phyloP scores from a whole-genome alignment of 2,888 invertebrate genomes.

The Drosophila anceps region DNA sequence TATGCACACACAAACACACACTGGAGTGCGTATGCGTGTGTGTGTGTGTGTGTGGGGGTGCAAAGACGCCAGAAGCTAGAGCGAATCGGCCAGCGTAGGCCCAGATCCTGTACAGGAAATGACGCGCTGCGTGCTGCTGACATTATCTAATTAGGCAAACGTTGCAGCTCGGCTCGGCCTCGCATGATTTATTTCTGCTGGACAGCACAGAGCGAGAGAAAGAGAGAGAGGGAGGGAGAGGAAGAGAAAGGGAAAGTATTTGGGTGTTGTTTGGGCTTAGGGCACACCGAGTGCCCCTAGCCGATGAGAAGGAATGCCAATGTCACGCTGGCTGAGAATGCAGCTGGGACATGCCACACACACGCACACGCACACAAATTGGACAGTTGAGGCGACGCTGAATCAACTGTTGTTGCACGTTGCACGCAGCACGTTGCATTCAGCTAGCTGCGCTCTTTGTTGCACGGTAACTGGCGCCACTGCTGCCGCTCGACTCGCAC shows the following conservation, averaged over 20 bases:
- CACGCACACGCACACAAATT: slow-evolving; percentile 14
- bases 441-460: neutral
- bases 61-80: slow-evolving; percentile 14
- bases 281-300: slow-evolving; percentile 4
- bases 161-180: slow-evolving; percentile 12
- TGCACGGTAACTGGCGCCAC: no score
- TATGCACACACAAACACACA: slow-evolving; percentile 22
- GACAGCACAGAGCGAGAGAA: neutral
- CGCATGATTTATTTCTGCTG: slow-evolving; percentile 64
- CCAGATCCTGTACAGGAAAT: slow-evolving; percentile 42
- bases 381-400: slow-evolving; percentile 30
- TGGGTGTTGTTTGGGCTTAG: neutral
- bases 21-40: neutral
- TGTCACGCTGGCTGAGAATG: slow-evolving; percentile 52
- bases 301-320: slow-evolving; percentile 66
- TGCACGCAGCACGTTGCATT: neutral
- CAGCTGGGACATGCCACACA: slow-evolving; percentile 23
- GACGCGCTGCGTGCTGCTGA: slow-evolving; percentile 70
- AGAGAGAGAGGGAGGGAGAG: neutral
- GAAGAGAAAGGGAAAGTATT: neutral
- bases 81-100: slow-evolving; percentile 14
- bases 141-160: slow-evolving; percentile 81
- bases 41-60: neutral
- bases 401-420: slow-evolving; percentile 17
- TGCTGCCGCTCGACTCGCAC: neutral